phyloP scores from a whole-genome alignment of 2,797 vertebrate genomes.

The Gorsachius magnificus region DNA sequence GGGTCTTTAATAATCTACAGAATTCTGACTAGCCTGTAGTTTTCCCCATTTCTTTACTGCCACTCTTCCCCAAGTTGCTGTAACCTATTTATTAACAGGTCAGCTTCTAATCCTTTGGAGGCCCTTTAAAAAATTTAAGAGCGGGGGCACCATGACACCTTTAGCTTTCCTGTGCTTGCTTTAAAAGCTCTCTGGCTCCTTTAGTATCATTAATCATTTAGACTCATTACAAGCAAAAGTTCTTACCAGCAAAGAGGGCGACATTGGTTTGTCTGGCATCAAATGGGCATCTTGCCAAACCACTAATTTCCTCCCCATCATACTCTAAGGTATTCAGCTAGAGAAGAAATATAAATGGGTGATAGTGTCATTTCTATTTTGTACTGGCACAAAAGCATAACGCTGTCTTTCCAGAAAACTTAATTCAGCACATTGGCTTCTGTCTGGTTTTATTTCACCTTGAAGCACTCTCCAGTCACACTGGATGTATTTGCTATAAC shows the following conservation, averaged over 20 bases:
- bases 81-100: slow-evolving; percentile 56
- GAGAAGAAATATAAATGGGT: slow-evolving; percentile 74
- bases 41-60: neutral
- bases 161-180: slow-evolving; percentile 19
- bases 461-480: slow-evolving; percentile 8
- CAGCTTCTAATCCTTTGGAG: slow-evolving; percentile 46
- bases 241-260: slow-evolving; percentile 96
- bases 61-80: slow-evolving; percentile 1
- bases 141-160: slow-evolving; percentile 28
- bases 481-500: neutral
- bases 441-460: slow-evolving; percentile 45
- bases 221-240: slow-evolving; percentile 67
- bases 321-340: slow-evolving; percentile 98
- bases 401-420: slow-evolving; percentile 43
- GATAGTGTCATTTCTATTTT: slow-evolving; percentile 60
- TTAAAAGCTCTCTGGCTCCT: slow-evolving; percentile 55
- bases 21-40: slow-evolving; percentile 12
- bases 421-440: slow-evolving; percentile 53
- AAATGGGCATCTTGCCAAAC: slow-evolving; percentile 97
- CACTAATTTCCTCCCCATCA: slow-evolving; percentile 98
- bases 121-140: slow-evolving; percentile 31
- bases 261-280: slow-evolving; percentile 99
- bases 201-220: slow-evolving; percentile 75
- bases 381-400: slow-evolving; percentile 29
- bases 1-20: neutral